Base-by-base conservation (phyloP, 2,113 vertebrate genomes). In the Bungarus multicinctus region DNA sequence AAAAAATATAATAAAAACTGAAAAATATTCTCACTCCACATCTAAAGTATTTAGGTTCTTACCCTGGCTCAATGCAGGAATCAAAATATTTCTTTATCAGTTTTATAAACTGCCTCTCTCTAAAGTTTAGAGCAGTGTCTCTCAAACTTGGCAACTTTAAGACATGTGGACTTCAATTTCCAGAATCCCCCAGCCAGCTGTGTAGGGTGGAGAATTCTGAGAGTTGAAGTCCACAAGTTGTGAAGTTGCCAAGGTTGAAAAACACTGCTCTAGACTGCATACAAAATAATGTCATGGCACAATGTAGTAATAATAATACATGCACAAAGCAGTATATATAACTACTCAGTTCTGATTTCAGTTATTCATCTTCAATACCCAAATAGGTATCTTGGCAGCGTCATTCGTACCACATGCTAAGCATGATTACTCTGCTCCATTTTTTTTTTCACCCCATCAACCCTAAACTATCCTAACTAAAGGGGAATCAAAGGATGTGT, bases 391-490 rank as follows among this genome's bases (percentile, higher is more conserved):
- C 12, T 69, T 69, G 30, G 64, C 64, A 69, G 12, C 30, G n/a
- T n/a, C 64, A 69, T 5, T 69, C 34, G 30, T 69, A 16, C 30
- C 30, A 69, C 27, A 12, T n/a, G 60, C 60, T 69, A 69, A 69
- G 12, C 30, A 69, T 69, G 64, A 5, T n/a, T 34, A 69, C 30
- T 16, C 64, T 34, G 30, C 30, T 14, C 30, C 45, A 47, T 47
- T 94, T 87, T 45, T 55, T 55, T 22, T 6, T 16, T 7, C 91
- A 57, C 30, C 87, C 53, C 54, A 88, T 90, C 92, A 86, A 85
- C 89, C 92, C 92, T 91, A 91, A 89, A 74, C 55, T 90, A n/a
- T 92, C 50, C 50, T 10, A 50, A 50, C 50, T 93, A 2, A 90
- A 89, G 89, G 94, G 81, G 47, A 60, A 64, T 95, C 87, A 69